Base-by-base conservation (phyloP, 2,797 vertebrate genomes). In the Novumbra hubbsi region DNA sequence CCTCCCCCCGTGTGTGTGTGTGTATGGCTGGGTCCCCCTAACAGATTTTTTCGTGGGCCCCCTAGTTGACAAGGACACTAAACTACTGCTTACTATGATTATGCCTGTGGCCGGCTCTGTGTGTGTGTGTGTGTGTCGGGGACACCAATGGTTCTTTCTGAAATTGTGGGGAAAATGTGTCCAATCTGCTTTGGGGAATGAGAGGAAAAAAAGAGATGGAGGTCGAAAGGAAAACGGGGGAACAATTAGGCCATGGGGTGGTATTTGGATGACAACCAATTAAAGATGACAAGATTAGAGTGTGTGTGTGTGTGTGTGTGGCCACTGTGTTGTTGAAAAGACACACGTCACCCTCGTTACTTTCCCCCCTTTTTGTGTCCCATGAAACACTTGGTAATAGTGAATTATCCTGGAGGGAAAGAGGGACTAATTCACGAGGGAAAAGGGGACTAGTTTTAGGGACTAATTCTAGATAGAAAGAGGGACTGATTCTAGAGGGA, bases 201-300 rank as follows among this genome's bases (percentile, higher is more conserved):
- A 67, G 74, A 45, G 41, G 64, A 64, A 32, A 27, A 63, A 48
- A 55, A 71, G 9, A 68, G 16, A 55, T 21, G 24, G 67, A 24
- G 60, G 60, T 50, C 50, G 60, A 75, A 5, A 5, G n/a, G 68
- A 74, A 62, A 52, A 17, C 45, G 75, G 30, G 30, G 63, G 64
- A 71, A n/a, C 72, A 81, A 73, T 73, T 76, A 66, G 74, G 50
- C 68, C 64, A 75, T 48, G 49, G 64, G 60, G 74, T 73, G 77
- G 55, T 24, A 12, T 57, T n/a, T 9, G 55, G 21, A n/a, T 57
- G 82, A 82, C 78, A 85, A 81, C 76, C 81, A 84, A 83, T 85
- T 84, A 85, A 66, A 71, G 75, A 81, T 85, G 81, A 84, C 82
- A 83, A 72, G 73, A 68, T 80, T 73, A 84, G 68, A 57, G 67